Base-by-base conservation (phyloP, 2,113 vertebrate species). In the Aix galericulata region DNA sequence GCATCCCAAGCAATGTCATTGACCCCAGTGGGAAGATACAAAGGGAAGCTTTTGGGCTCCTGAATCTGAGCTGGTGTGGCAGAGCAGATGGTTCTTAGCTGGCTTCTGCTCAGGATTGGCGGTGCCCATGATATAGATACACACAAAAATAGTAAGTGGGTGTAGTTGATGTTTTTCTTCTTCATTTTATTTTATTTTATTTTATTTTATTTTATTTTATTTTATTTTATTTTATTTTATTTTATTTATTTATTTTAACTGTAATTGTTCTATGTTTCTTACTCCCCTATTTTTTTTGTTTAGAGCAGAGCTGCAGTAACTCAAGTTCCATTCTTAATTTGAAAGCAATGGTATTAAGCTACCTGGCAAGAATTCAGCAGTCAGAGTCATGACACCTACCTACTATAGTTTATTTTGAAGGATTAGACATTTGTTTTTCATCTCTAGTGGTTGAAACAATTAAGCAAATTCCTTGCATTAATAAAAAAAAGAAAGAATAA, bases 341-440 rank as follows among this genome's bases (percentile, higher is more conserved):
- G 50, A 88, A 91, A 93, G 31, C 50, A 95, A 0, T 50, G 27
- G 36, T 79, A 71, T 91, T 95, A 66, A 89, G 29, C 72, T 85
- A 92, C 67, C 59, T 93, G 81, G 52, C 85, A 95, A 67, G 81
- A 85, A 53, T 80, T 95, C 59, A 76, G 55, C 72, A 63, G 58
- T 38, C 77, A 73, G 80, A 68, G 17, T 86, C 83, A 88, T 48
- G 25, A 81, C 56, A 81, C 26, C 84, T 91, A 83, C 32, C 82
- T 91, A 36, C 18, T 74, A 11, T 46, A 6, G 0, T 88, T 81
- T 89, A n/a, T 77, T 84, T 85, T 74, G 52, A 20, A 78, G 56
- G 64, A 86, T 84, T 91, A 91, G 26, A 63, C 21, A 77, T 82
- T 90, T 80, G 44, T 93, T 93, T 96, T 90, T 88, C 52, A 71